A percentile compares a stretch with the other conserved stretches of the same genome.
These are phyloP conservation scores for Gavia stellata DNA, from an alignment of 2,113 vertebrate species.

Conservation along the genomic window DNA sequence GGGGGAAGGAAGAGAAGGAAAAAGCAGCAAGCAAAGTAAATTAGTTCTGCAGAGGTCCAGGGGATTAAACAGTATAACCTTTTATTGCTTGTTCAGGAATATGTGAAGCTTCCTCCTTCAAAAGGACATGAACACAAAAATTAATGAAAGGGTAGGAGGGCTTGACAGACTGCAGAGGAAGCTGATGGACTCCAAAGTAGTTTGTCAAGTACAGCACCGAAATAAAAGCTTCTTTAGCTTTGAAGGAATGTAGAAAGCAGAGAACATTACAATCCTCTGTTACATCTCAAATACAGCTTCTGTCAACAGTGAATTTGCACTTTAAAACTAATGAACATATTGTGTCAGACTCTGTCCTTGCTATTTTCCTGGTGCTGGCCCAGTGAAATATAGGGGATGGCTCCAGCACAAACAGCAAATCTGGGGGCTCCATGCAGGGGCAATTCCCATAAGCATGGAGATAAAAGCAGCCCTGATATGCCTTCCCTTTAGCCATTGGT, in stretches of 20 bases:
- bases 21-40: slow-evolving; percentile 22
- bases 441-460: not conserved
- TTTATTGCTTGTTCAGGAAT: not conserved
- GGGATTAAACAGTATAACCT: not conserved
- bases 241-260: not conserved
- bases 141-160: not conserved
- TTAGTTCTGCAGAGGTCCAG: slow-evolving; percentile 18
- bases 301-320: not conserved
- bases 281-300: not conserved
- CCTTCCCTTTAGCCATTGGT: not conserved
- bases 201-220: not conserved
- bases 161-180: not conserved
- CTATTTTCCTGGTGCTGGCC: not conserved
- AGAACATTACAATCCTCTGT: not conserved
- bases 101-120: not conserved
- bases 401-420: not conserved
- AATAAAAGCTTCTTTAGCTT: not conserved
- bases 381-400: not conserved
- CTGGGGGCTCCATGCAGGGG: too few species aligned
- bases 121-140: not conserved
- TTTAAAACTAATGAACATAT: not conserved
- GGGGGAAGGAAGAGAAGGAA: not conserved
- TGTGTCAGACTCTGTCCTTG: not conserved
- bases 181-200: not conserved
- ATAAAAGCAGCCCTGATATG: not conserved